Percentiles rank a stretch among this genome's conserved stretches.
phyloP scores from a whole-genome alignment of 2,888 invertebrate genomes.

The Sphaerophoria rueppellii region DNA sequence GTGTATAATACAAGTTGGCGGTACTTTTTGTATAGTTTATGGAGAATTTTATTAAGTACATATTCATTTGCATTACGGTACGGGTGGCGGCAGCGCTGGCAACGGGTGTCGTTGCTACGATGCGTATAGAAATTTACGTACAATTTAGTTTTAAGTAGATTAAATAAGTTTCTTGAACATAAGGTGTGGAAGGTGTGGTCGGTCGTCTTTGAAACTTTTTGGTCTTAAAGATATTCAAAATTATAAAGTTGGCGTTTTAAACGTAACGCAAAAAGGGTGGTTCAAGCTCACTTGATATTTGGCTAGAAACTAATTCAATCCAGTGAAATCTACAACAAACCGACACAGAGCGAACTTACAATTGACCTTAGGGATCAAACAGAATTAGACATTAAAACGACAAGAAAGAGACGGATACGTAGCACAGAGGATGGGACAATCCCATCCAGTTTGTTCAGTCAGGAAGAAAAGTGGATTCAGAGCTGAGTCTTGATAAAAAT shows the following conservation, averaged over 20 bases:
- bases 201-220: not conserved
- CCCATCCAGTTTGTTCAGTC: too few species aligned
- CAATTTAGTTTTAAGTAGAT: constrained; percentile 26
- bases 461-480: too few species aligned
- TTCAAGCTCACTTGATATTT: too few species aligned
- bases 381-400: too few species aligned
- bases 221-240: not conserved
- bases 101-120: too few species aligned
- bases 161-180: not conserved
- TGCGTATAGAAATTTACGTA: constrained; percentile 6
- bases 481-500: too few species aligned
- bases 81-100: not conserved
- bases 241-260: not conserved
- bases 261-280: not conserved
- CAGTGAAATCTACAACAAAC: too few species aligned
- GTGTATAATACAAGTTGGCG: constrained; percentile 38
- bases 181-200: constrained; percentile 4
- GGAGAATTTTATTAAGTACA: constrained; percentile 26
- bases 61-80: constrained; percentile 31
- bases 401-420: too few species aligned
- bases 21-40: constrained; percentile 49
- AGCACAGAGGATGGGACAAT: too few species aligned
- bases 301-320: too few species aligned
- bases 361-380: too few species aligned
- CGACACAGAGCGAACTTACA: too few species aligned